Conservation (phyloP, 2,797 vertebrate species). For the Coregonus suidteri region DNA sequence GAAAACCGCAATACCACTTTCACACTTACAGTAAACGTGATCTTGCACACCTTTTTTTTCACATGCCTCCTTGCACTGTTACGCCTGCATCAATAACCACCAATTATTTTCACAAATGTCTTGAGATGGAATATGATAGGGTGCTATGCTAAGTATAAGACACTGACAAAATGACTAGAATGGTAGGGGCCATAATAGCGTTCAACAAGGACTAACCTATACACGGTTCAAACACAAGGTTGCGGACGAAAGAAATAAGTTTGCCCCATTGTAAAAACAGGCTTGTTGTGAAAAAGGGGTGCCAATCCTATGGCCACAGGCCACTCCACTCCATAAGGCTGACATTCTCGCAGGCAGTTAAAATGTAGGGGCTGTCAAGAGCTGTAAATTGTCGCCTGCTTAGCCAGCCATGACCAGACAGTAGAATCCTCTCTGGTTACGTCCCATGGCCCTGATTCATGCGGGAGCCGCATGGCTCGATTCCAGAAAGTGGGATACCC, state of each 20-base stretch:
- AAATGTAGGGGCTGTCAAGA: conserved; percentile 3
- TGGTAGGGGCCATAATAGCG: neutral
- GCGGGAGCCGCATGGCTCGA: neutral
- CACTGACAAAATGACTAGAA: neutral
- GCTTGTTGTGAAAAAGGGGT: neutral
- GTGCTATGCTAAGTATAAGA: neutral
- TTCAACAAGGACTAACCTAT: neutral
- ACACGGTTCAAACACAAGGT: neutral
- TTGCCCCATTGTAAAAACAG: neutral
- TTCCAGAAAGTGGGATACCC: neutral
- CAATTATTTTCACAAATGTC: neutral
- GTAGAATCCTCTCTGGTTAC: neutral
- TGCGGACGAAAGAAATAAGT: neutral
- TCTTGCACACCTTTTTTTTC: neutral
- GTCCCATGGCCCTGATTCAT: neutral
- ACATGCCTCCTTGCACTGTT: neutral
- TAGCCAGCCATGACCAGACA: neutral
- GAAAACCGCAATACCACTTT: neutral
- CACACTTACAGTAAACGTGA: neutral
- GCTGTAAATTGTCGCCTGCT: conserved; percentile 3
- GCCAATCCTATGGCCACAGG: neutral
- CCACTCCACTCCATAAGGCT: neutral
- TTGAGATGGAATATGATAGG: neutral
- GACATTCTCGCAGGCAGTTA: neutral
- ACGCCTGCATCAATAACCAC: neutral